Conservation (phyloP, 2,113 vertebrate species). For the Apodemus sylvaticus region DNA sequence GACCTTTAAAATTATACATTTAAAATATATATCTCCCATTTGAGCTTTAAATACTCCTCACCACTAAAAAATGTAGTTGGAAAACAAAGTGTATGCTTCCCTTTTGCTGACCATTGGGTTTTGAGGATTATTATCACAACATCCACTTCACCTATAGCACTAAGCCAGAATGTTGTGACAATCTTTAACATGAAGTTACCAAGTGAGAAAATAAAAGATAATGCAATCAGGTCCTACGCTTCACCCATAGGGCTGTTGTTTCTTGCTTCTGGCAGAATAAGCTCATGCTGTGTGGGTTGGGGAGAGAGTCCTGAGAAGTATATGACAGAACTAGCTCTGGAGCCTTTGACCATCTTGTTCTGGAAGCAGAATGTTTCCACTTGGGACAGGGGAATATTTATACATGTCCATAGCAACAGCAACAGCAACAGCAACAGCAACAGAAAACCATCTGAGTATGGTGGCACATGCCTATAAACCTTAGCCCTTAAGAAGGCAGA, state of each 20-base stretch:
- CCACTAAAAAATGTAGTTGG: conserved; percentile 36
- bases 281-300: background rate
- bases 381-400: background rate
- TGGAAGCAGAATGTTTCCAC: background rate
- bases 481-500: background rate
- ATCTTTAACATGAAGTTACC: conserved; percentile 52
- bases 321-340: background rate
- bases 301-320: background rate
- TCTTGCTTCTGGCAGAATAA: conserved; percentile 46
- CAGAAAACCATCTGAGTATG: background rate
- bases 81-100: conserved; percentile 10
- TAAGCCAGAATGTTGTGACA: conserved; percentile 61
- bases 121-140: conserved; percentile 56
- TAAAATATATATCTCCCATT: conserved; percentile 26
- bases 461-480: background rate
- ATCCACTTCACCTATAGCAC: conserved; percentile 47
- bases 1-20: background rate
- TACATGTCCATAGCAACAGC: background rate
- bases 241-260: background rate
- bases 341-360: background rate
- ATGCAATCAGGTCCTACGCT: conserved; percentile 23
- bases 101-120: conserved; percentile 18
- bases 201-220: conserved; percentile 62
- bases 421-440: background rate
- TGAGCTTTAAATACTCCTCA: conserved; percentile 26